Percentiles rank a stretch among this genome's conserved stretches.
phyloP scores from a whole-genome alignment of 2,888 invertebrate genomes.

The Lithophane ornitopus region DNA sequence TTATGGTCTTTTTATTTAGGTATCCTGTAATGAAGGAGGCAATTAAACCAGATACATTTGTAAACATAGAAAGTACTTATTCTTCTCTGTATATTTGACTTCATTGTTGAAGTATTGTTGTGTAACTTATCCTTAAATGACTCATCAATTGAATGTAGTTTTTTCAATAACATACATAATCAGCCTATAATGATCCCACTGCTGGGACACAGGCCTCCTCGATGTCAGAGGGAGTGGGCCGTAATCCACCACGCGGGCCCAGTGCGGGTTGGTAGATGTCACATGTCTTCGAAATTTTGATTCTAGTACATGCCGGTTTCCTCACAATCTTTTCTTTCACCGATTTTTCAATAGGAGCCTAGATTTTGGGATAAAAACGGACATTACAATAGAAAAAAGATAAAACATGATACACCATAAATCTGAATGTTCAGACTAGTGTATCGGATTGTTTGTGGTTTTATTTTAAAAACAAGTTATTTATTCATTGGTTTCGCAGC shows the following conservation, averaged over 20 bases:
- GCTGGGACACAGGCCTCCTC: too few relatives aligned
- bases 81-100: neutral
- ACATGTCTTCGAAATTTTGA: too few relatives aligned
- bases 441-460: neutral
- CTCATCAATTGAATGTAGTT: neutral
- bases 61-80: slow-evolving; percentile 17
- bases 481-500: neutral
- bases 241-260: too few relatives aligned
- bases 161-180: too few relatives aligned
- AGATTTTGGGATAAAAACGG: too few relatives aligned
- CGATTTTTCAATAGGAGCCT: neutral
- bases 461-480: neutral
- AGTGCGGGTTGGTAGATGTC: too few relatives aligned
- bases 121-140: neutral
- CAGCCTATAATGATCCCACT: too few relatives aligned
- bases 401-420: neutral
- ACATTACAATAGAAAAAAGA: neutral
- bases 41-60: slow-evolving; percentile 35
- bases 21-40: slow-evolving; percentile 8
- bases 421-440: neutral
- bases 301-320: too few relatives aligned
- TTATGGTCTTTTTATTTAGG: slow-evolving; percentile 32
- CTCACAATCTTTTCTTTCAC: too few relatives aligned
- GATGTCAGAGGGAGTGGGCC: too few relatives aligned
- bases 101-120: slow-evolving; percentile 6